Conservation (phyloP, 2,888 invertebrate species). For the Caradrina clavipalpis region DNA sequence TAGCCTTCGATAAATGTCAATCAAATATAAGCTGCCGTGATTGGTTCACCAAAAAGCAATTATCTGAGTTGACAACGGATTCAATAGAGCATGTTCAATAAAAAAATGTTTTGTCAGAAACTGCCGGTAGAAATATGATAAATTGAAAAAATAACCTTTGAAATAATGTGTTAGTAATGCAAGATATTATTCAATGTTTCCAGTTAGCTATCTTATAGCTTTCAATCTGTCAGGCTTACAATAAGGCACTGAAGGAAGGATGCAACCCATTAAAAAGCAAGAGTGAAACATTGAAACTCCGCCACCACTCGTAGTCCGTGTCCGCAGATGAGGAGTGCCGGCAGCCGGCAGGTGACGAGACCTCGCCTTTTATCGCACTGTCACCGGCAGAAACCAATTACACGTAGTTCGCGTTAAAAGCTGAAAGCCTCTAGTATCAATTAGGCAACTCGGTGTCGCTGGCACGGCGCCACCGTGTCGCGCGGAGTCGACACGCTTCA, state of each 20-base stretch:
- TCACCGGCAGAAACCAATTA: conserved; percentile 64
- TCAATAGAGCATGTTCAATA: neutral
- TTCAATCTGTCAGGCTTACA: too few species aligned
- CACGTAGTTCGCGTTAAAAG: conserved; percentile 63
- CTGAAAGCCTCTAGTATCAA: conserved; percentile 58
- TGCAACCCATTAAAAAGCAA: neutral
- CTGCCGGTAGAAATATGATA: neutral
- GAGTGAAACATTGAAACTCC: neutral
- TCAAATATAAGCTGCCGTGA: conserved; percentile 11
- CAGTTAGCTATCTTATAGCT: too few species aligned
- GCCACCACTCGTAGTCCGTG: conserved; percentile 15
- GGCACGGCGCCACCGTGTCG: conserved; percentile 58
- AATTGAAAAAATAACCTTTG: too few species aligned
- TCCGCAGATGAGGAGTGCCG: conserved; percentile 16
- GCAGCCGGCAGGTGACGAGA: conserved; percentile 34
- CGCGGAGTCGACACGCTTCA: conserved; percentile 44
- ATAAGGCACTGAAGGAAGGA: neutral
- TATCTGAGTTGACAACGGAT: neutral
- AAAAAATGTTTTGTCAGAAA: neutral
- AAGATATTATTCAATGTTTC: too few species aligned
- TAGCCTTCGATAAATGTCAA: conserved; percentile 13
- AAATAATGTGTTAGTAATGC: too few species aligned
- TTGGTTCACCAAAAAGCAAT: neutral
- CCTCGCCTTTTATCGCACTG: conserved; percentile 42
- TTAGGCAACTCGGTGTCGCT: conserved; percentile 55